Conservation (phyloP, 35 echinoderm and acorn worm species). For the Patiria miniata region DNA sequence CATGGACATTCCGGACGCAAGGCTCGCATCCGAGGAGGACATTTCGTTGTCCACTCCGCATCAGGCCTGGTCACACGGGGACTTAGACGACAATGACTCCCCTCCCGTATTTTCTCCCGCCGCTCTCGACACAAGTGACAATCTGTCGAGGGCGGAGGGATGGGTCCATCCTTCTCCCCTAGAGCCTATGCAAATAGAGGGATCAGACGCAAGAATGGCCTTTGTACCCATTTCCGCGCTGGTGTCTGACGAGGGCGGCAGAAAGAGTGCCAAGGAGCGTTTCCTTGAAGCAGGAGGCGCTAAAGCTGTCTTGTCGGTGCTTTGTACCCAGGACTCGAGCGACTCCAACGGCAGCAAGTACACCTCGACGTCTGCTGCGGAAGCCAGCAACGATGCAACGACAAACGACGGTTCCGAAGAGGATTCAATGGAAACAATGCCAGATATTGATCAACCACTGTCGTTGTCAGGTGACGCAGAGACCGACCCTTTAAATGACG, state of each 20-base stretch:
- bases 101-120: background rate
- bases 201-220: slow-evolving; percentile 29
- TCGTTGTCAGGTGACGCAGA: background rate
- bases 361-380: background rate
- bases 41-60: background rate
- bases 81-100: slow-evolving; percentile 30
- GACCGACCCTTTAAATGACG: background rate
- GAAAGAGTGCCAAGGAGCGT: slow-evolving; percentile 86
- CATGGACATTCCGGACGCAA: slow-evolving; percentile 65
- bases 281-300: slow-evolving; percentile 88
- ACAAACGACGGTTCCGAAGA: background rate
- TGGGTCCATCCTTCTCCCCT: slow-evolving; percentile 8
- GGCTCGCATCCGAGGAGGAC: background rate
- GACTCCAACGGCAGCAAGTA: slow-evolving; percentile 57
- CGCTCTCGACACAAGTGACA: background rate
- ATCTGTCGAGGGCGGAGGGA: background rate
- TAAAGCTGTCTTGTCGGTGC: slow-evolving; percentile 80
- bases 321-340: slow-evolving; percentile 82
- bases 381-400: background rate
- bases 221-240: slow-evolving; percentile 24
- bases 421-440: slow-evolving; percentile 21
- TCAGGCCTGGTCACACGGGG: slow-evolving; percentile 23
- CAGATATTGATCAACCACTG: background rate
- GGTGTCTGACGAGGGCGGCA: slow-evolving; percentile 33
- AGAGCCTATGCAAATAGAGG: background rate